Evolutionary conservation across 2,113 vertebrate genomes (phyloP).

Genomic region (Sebastes fasciatus): DNA sequence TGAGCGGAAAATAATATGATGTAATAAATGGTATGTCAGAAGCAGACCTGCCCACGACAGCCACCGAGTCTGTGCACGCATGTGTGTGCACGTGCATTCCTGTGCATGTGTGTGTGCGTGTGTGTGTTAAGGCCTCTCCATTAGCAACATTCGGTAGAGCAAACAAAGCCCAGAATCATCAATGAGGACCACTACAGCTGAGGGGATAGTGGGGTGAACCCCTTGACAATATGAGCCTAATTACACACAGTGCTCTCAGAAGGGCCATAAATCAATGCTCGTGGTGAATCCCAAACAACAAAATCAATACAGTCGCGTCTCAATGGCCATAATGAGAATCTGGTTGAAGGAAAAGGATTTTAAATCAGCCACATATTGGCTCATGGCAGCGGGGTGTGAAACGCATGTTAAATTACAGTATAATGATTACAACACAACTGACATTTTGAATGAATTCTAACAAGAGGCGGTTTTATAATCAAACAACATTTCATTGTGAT

Average conservation of each 20-base stretch:
- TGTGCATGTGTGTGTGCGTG: neutral
- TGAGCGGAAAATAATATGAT: conserved; percentile 76
- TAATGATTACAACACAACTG: conserved; percentile 18
- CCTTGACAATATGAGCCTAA: conserved; percentile 61
- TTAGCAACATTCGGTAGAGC: conserved; percentile 42
- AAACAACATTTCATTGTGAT: conserved; percentile 17
- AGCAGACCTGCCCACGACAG: conserved; percentile 46
- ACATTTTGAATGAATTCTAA: neutral
- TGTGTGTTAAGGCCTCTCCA: conserved; percentile 37
- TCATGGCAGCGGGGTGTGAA: conserved; percentile 24
- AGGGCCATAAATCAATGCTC: conserved; percentile 61
- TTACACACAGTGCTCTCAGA: conserved; percentile 63
- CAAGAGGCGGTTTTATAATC: neutral
- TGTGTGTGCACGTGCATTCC: neutral
- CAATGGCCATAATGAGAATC: conserved; percentile 55
- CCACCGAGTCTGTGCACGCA: conserved; percentile 19
- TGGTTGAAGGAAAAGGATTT: conserved; percentile 29
- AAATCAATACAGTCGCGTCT: conserved; percentile 69
- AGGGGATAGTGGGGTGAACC: conserved; percentile 22
- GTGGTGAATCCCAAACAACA: conserved; percentile 61
- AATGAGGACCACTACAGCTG: conserved; percentile 13
- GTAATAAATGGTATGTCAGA: conserved; percentile 73
- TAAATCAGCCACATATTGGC: conserved; percentile 30
- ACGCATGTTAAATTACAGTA: conserved; percentile 20
- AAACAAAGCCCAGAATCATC: conserved; percentile 36